Conservation (phyloP, 2,797 vertebrate species). For the Coendou prehensilis region DNA sequence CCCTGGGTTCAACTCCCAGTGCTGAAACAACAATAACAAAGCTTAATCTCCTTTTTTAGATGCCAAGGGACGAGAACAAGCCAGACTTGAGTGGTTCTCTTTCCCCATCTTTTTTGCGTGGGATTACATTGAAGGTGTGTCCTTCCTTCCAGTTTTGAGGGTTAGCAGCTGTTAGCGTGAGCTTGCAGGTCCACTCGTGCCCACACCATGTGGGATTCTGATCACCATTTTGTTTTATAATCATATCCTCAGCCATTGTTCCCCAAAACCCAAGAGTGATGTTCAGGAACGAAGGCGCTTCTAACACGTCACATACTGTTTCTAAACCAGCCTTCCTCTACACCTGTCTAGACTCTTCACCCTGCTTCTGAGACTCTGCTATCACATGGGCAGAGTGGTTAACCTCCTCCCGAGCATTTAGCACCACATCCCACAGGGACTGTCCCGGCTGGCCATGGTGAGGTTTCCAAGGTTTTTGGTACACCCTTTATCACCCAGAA, state of each 20-base stretch:
- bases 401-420: not conserved
- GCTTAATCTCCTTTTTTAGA: not conserved
- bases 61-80: not conserved
- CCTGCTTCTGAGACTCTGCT: not conserved
- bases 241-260: not conserved
- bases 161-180: not conserved
- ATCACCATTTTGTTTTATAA: not conserved
- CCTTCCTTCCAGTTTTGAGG: not conserved
- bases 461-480: not conserved
- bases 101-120: not conserved
- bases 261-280: not conserved
- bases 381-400: not conserved
- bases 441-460: not conserved
- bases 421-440: not conserved
- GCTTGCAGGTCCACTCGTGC: not conserved
- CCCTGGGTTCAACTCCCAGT: not conserved
- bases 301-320: not conserved
- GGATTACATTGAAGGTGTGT: not conserved
- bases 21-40: not conserved
- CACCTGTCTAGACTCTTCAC: not conserved
- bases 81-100: not conserved
- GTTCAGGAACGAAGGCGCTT: not conserved
- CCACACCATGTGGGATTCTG: not conserved
- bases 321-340: not conserved
- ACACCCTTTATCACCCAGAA: not conserved